Conservation (phyloP, 2,113 vertebrate genomes). For the Oreocharis arfaki region DNA sequence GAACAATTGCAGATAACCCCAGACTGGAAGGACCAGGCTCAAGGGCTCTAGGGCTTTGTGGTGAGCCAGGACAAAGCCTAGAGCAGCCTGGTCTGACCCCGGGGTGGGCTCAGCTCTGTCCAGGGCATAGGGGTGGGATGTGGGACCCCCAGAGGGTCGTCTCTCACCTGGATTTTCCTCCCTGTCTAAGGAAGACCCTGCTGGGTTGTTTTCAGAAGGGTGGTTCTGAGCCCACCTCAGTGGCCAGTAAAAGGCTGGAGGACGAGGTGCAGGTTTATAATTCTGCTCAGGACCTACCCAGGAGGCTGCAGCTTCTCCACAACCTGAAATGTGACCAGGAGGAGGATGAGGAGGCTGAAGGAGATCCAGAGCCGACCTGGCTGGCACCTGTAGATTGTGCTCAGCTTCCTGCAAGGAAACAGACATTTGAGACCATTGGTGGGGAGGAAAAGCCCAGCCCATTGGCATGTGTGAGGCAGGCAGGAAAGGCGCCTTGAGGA, state of each 20-base stretch:
- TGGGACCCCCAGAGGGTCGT: neutral
- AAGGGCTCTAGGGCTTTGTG: neutral
- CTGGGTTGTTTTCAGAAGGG: neutral
- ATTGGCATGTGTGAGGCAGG: neutral
- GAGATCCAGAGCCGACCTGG: slow-evolving; percentile 36
- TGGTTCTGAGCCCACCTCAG: neutral
- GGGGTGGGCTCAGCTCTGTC: neutral
- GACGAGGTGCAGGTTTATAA: neutral
- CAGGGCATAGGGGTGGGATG: fast-evolving
- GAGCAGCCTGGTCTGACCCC: neutral
- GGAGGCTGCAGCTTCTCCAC: slow-evolving; percentile 32
- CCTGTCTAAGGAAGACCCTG: neutral
- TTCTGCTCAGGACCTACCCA: slow-evolving; percentile 12
- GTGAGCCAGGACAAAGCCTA: neutral
- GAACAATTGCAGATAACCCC: neutral
- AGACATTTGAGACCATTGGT: neutral
- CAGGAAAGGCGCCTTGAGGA: fast-evolving
- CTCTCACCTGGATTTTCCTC: neutral
- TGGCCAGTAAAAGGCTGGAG: neutral
- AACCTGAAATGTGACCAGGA: slow-evolving; percentile 23
- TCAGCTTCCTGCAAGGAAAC: slow-evolving; percentile 40
- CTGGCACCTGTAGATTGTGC: slow-evolving; percentile 28
- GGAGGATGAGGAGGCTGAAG: slow-evolving; percentile 49
- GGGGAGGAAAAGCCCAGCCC: neutral
- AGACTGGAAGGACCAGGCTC: neutral